Evolutionary conservation across 2,113 vertebrate genomes (phyloP), one percentile per base, ranked within the genome.

Genomic region (Kobus ellipsiprymnus): DNA sequence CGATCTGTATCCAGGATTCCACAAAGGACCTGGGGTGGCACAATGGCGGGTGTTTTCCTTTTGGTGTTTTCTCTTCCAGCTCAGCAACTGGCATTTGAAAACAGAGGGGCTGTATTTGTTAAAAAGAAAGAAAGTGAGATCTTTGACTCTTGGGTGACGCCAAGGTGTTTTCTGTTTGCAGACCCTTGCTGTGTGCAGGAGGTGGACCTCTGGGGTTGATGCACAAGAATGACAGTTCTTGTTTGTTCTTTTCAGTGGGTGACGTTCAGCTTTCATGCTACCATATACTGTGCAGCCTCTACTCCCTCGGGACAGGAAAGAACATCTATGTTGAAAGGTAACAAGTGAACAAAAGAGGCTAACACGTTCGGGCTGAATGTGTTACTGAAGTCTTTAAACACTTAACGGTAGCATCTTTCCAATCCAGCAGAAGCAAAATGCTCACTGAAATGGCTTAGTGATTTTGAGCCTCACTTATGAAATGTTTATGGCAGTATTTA

Each of bases 291-390:
- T 99, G 99, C 98, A 99, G 99, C 96, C 99, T 99, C 3, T 99
- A 99, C 96, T 99, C 99, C 9, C 99, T 99, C 92, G 99, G 99
- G 64, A 99, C 99, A 33, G 99, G 99, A 77, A 99, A 99, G 98
- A 99, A 99, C 98, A 99, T 99, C 98, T 99, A 99, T n/a, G 99
- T 99, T 94, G 99, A 99, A 98, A 99, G 99, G 99, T 99, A 99
- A 98, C 96, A 92, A 87, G 59, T 62, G 46, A 92, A 80, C 48
- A 87, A 97, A 98, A 95, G 50, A 90, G 16, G 36, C 40, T 33
- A 46, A 86, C 67, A 81, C 7, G 2, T 89, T 92, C 19, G 29
- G 30, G 4, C 40, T 85, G 27, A n/a, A 94, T 60, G 57, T 71
- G 17, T 62, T 62, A 25, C 52, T 52, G 90, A 19, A 10, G 3